Evolutionary conservation across 1,140 invertebrate species (phyloP).

Genomic region (Penaeus japonicus): DNA sequence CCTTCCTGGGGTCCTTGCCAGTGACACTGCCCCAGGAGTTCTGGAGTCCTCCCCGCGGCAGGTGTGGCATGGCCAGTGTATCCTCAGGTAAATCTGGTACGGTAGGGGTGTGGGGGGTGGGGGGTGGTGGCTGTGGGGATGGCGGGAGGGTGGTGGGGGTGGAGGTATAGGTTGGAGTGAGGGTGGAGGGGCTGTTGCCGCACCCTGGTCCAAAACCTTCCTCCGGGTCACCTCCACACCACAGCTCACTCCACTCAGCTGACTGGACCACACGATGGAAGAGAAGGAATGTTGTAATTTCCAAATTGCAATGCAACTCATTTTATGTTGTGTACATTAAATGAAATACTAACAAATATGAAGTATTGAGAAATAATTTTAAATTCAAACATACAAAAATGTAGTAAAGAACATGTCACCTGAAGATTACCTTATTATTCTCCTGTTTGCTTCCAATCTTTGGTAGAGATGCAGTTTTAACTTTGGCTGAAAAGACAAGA

Average conservation of each 20-base stretch:
- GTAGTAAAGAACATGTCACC: neutral
- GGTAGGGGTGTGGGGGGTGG: conserved; percentile 17
- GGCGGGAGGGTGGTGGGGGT: conserved; percentile 4
- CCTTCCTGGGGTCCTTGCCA: conserved; percentile 78
- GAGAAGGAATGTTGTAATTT: neutral
- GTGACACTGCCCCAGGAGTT: conserved; percentile 33
- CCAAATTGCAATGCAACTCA: too few species aligned
- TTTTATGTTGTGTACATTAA: too few species aligned
- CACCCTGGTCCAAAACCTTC: conserved; percentile 9
- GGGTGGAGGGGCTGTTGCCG: conserved; percentile 11
- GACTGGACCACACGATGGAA: neutral
- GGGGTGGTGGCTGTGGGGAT: neutral
- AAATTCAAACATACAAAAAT: too few species aligned
- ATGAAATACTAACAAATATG: too few species aligned
- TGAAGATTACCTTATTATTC: neutral
- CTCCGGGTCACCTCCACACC: conserved; percentile 14
- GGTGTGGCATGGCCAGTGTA: neutral
- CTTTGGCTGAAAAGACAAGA: conserved; percentile 33
- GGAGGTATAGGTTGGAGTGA: conserved; percentile 36
- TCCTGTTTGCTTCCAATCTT: conserved; percentile 57
- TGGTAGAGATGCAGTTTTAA: conserved; percentile 56
- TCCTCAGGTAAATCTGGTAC: conserved; percentile 1
- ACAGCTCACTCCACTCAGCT: conserved; percentile 25
- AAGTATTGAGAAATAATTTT: too few species aligned
- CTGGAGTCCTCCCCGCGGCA: neutral